Conservation (phyloP, 1,140 invertebrate species). For the Chrysopa pallens region DNA sequence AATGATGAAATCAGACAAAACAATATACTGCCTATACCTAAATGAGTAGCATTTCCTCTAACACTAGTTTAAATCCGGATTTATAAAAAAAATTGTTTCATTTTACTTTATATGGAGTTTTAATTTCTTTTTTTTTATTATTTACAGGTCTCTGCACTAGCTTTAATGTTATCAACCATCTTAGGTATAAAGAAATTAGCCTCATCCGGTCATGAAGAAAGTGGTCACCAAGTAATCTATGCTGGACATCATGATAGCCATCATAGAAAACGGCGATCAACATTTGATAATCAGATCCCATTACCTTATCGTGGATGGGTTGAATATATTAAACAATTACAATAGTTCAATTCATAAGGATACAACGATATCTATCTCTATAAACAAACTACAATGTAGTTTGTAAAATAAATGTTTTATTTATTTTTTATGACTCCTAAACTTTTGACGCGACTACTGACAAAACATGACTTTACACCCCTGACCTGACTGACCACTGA, state of each 20-base stretch:
- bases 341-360: not conserved
- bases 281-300: conserved; percentile 14
- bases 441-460: too few relatives aligned
- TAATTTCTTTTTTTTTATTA: not conserved
- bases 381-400: too few relatives aligned
- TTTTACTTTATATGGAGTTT: conserved; percentile 1
- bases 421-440: too few relatives aligned
- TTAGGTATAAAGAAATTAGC: conserved; percentile 51
- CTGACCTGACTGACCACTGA: too few relatives aligned
- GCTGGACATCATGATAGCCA: conserved; percentile 36
- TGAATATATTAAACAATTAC: conserved; percentile 13
- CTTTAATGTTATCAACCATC: conserved; percentile 50
- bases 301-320: conserved; percentile 42
- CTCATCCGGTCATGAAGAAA: conserved; percentile 34
- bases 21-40: too few relatives aligned
- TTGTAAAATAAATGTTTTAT: too few relatives aligned
- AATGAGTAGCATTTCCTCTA: too few relatives aligned
- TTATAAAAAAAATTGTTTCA: not conserved
- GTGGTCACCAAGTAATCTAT: conserved; percentile 45
- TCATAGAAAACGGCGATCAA: conserved; percentile 26
- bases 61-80: not conserved
- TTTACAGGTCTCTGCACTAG: conserved; percentile 38
- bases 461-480: too few relatives aligned
- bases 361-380: too few relatives aligned
- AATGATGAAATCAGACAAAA: too few relatives aligned